A percentile compares a stretch with the other conserved stretches of the same genome.
These are phyloP conservation scores for Sminthurides aquaticus DNA, from an alignment of 2,888 invertebrate genomes.

Conservation along the genomic window DNA sequence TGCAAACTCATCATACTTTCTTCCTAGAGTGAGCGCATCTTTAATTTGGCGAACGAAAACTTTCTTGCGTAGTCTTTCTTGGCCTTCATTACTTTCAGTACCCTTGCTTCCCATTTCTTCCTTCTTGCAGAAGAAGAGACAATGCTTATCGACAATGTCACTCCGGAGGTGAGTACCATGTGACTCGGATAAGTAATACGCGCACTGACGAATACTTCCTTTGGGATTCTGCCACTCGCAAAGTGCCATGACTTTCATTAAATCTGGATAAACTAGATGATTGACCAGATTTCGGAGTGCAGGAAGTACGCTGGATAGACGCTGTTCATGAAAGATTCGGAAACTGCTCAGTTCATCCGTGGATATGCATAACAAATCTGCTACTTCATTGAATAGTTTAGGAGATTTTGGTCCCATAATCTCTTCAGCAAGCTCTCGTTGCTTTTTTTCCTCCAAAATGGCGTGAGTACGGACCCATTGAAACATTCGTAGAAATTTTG, in stretches of 20 bases:
- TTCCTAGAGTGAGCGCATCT: conserved; percentile 18
- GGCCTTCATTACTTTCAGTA: not conserved
- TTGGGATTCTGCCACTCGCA: conserved; percentile 20
- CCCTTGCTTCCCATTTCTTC: conserved; percentile 1
- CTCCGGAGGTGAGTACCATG: conserved; percentile 21
- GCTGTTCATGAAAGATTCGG: conserved; percentile 8
- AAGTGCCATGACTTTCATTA: conserved; percentile 22
- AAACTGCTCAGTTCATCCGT: conserved; percentile 8
- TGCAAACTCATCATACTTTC: conserved; percentile 7
- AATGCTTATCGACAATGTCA: conserved; percentile 27
- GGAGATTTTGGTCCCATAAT: not conserved
- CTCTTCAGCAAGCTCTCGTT: not conserved
- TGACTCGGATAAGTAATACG: conserved; percentile 22
- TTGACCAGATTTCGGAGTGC: conserved; percentile 5
- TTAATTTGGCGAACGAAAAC: conserved; percentile 19
- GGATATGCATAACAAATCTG: conserved; percentile 9
- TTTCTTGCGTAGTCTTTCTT: conserved; percentile 9
- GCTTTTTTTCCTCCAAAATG: not conserved
- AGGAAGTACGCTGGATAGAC: not conserved
- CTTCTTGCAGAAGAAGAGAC: conserved; percentile 18
- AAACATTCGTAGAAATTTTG: not conserved
- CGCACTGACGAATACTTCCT: conserved; percentile 15
- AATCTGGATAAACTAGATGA: conserved; percentile 22
- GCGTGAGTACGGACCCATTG: not conserved
- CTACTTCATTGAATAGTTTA: conserved; percentile 4